Conservation (phyloP, 2,888 invertebrate species). For the Belgica antarctica region DNA sequence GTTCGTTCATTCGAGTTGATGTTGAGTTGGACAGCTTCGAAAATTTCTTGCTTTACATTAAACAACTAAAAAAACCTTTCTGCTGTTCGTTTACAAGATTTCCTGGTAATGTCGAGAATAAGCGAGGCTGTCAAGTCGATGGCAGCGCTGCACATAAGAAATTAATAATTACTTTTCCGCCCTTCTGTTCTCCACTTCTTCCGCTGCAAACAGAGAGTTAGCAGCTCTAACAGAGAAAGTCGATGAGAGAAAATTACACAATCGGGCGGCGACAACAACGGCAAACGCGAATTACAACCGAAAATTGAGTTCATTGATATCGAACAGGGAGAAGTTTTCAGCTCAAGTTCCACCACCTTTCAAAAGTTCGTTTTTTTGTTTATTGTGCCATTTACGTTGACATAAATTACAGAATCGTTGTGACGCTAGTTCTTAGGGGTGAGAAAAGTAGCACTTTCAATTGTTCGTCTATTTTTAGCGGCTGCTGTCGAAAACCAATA, state of each 20-base stretch:
- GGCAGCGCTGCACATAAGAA: slow-evolving; percentile 3
- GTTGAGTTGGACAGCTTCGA: too few relatives aligned
- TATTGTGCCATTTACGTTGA: too few relatives aligned
- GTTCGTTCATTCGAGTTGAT: too few relatives aligned
- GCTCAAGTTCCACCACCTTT: too few relatives aligned
- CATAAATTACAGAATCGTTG: too few relatives aligned
- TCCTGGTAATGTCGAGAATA: not conserved
- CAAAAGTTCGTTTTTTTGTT: too few relatives aligned
- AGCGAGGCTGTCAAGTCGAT: not conserved
- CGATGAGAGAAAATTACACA: slow-evolving; percentile 20
- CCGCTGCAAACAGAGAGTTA: not conserved
- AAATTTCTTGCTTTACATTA: too few relatives aligned
- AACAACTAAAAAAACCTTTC: not conserved
- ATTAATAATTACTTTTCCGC: slow-evolving; percentile 7
- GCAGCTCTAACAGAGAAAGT: slow-evolving; percentile 1
- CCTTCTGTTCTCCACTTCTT: not conserved
- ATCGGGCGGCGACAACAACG: not conserved
- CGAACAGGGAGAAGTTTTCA: too few relatives aligned
- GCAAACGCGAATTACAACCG: slow-evolving; percentile 3
- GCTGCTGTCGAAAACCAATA: too few relatives aligned
- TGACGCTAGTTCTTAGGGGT: too few relatives aligned
- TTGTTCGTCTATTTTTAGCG: too few relatives aligned
- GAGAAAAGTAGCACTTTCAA: too few relatives aligned
- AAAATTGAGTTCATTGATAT: slow-evolving; percentile 29
- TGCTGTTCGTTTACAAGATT: not conserved